Conservation (phyloP, 2,888 invertebrate genomes). For the Mycalesis mineus region DNA sequence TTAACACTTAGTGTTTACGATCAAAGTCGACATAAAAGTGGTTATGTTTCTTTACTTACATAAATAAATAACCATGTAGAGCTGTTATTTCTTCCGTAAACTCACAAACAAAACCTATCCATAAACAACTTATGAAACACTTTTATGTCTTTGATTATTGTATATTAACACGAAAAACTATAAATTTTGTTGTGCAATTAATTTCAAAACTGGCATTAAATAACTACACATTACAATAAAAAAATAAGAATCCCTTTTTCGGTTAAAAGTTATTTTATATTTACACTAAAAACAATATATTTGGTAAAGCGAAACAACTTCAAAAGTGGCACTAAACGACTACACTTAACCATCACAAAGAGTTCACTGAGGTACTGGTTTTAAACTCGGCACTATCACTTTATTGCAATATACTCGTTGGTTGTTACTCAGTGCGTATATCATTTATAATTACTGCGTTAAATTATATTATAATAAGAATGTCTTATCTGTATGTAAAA, state of each 20-base stretch:
- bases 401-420: not conserved
- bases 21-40: too few relatives aligned
- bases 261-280: too few relatives aligned
- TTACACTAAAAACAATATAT: not conserved
- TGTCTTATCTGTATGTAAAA: not conserved
- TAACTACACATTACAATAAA: not conserved
- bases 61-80: not conserved
- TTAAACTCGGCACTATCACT: not conserved
- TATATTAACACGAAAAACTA: not conserved
- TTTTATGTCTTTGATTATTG: not conserved
- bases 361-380: slow-evolving; percentile 4
- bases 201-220: not conserved
- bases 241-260: too few relatives aligned
- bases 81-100: not conserved
- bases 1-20: not conserved
- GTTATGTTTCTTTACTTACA: not conserved
- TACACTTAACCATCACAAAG: not conserved
- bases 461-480: not conserved
- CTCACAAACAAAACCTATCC: not conserved
- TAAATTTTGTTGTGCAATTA: not conserved
- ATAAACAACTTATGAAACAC: not conserved
- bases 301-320: not conserved
- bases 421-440: not conserved
- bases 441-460: not conserved
- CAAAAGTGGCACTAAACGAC: not conserved